Conservation (phyloP, 1,140 invertebrate species). For the Pseudomyrmex concolor region DNA sequence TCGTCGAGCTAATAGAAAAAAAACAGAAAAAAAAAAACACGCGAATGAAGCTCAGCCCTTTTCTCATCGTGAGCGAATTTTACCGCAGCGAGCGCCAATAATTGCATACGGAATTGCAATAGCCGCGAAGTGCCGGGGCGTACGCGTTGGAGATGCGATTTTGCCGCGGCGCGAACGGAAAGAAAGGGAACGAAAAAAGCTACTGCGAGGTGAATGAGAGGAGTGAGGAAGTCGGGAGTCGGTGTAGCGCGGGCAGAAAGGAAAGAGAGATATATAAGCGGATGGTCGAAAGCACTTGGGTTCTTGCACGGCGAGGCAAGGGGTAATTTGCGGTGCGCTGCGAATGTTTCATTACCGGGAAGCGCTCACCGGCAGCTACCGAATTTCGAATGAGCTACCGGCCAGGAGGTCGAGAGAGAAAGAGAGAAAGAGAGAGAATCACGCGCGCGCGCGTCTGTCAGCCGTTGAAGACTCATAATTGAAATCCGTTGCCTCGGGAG, state of each 20-base stretch:
- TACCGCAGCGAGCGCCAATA: constrained; percentile 74
- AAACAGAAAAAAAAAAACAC: constrained; percentile 13
- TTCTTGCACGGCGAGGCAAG: constrained; percentile 75
- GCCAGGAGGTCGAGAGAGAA: constrained; percentile 18
- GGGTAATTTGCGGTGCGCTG: constrained; percentile 84
- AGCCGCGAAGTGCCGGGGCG: constrained; percentile 49
- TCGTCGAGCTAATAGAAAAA: neutral
- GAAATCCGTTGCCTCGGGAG: constrained; percentile 82
- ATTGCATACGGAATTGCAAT: constrained; percentile 72
- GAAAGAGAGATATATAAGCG: constrained; percentile 70
- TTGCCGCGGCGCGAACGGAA: neutral
- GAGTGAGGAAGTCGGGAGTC: constrained; percentile 3
- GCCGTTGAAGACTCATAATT: constrained; percentile 81
- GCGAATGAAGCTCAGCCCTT: neutral
- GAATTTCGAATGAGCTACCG: constrained; percentile 85
- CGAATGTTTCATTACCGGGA: constrained; percentile 85
- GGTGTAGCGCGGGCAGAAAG: neutral
- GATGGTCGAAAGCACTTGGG: constrained; percentile 78
- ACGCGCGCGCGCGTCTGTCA: constrained; percentile 59
- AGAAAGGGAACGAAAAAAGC: constrained; percentile 16
- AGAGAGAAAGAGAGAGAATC: constrained; percentile 31
- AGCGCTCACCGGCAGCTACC: constrained; percentile 82
- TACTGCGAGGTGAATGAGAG: constrained; percentile 6
- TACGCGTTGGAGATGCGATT: constrained; percentile 30
- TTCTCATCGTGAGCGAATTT: constrained; percentile 60